Base-by-base conservation (phyloP, 2,113 vertebrate genomes). In the Motacilla alba region DNA sequence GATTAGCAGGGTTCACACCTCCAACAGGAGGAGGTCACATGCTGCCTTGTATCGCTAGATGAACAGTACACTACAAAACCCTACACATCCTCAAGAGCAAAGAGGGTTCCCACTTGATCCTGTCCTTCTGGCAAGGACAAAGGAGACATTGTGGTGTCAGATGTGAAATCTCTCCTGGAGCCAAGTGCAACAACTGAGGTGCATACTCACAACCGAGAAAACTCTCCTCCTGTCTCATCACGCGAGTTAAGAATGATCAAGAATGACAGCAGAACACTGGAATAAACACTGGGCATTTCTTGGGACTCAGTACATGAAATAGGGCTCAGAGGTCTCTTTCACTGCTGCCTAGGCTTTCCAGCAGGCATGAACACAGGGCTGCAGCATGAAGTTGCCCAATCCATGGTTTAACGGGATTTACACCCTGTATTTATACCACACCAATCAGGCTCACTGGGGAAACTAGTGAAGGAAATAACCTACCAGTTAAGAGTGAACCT, bases 301-400 rank as follows among this genome's bases (percentile, higher is more conserved):
- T n/a, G 30, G 10, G 18, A 59, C 22, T 41, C 39, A 15, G 27
- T 28, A 56, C 16, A 17, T 2, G 0, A 60, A 83, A 76, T 0
- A 58, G 21, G 13, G n/a, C 39, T 59, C n/a, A 76, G 27, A 64
- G 33, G 24, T 64, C 41, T 74, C 49, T 53, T 8, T 26, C 83
- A 30, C 9, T 55, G 55, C 28, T 81, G 74, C 56, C 31, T 37
- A 47, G 16, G 39, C 31, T 37, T 72, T 63, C 35, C 31, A 87
- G 59, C 7, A 46, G 49, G 39, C 28, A 73, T 10, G 18, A 72
- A 73, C 10, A 53, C 22, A 68, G 23, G 20, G 31, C 24, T 46
- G 19, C 16, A 59, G 8, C 3, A 24, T 37, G 8, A 68, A 84
- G 39, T 14, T 59, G 31, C 44, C 44, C 4, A 1, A 63, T 10